Percentiles rank a stretch among this genome's conserved stretches.
Conservation (phyloP, 2,797 vertebrate genomes). For the Falco cherrug region DNA sequence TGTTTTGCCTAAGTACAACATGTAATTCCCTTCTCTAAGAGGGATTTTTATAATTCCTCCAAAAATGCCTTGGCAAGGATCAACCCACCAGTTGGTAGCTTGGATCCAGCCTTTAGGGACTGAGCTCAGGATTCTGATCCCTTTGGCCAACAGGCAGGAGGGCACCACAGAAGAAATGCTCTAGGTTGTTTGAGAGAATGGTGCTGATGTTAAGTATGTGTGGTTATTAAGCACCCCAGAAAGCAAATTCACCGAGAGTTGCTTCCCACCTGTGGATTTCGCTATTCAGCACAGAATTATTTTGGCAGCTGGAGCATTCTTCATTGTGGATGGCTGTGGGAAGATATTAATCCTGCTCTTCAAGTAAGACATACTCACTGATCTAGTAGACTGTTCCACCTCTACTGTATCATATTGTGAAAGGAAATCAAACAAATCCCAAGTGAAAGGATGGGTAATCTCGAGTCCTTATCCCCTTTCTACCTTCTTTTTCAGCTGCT, state of each 20-base stretch:
- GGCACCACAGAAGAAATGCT: neutral
- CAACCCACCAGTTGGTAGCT: constrained; percentile 32
- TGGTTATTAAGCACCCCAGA: constrained; percentile 10
- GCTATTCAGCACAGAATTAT: constrained; percentile 44
- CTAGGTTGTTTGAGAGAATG: neutral
- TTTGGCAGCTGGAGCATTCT: constrained; percentile 49
- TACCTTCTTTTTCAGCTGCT: neutral
- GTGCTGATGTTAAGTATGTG: constrained; percentile 12
- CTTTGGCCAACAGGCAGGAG: constrained; percentile 31
- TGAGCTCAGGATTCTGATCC: neutral
- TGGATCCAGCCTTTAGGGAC: constrained; percentile 9
- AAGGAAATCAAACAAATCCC: neutral
- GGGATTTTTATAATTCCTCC: constrained; percentile 69
- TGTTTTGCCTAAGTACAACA: constrained; percentile 58
- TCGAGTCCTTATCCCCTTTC: neutral
- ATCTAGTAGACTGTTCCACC: neutral
- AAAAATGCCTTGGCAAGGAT: constrained; percentile 58
- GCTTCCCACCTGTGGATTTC: constrained; percentile 53
- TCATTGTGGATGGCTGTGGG: constrained; percentile 57
- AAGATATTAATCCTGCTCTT: constrained; percentile 56
- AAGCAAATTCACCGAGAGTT: neutral
- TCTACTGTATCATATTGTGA: neutral
- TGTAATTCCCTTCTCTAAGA: constrained; percentile 53
- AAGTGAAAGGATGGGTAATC: neutral
- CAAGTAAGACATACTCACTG: neutral